Evolutionary conservation across 2,113 vertebrate genomes (phyloP).

Genomic region (Ornithorhynchus anatinus): DNA sequence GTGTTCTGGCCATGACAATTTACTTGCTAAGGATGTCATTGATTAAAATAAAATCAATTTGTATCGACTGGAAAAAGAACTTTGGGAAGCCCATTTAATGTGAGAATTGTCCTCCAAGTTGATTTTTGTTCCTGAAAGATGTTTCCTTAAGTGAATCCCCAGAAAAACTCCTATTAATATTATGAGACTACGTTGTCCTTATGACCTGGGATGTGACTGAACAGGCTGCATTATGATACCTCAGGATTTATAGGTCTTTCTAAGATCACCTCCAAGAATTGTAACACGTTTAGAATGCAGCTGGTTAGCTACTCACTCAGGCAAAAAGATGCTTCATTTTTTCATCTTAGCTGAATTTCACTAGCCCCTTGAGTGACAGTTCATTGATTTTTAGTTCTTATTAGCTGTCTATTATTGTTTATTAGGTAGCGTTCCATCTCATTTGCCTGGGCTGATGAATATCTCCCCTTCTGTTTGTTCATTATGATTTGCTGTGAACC

Average conservation of each 20-base stretch:
- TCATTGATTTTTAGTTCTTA: slow-evolving; percentile 45
- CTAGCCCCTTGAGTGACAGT: slow-evolving; percentile 1
- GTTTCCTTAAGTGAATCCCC: neutral
- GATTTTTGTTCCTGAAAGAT: neutral
- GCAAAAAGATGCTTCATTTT: neutral
- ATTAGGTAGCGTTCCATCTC: slow-evolving; percentile 37
- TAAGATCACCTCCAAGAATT: slow-evolving; percentile 14
- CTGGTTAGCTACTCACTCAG: neutral
- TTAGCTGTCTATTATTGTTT: slow-evolving; percentile 51
- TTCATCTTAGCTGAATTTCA: slow-evolving; percentile 4
- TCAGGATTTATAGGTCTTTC: slow-evolving; percentile 4
- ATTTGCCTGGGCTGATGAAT: slow-evolving; percentile 16
- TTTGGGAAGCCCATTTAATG: neutral
- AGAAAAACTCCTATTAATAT: neutral
- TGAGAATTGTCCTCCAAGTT: neutral
- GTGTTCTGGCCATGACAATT: too few species aligned
- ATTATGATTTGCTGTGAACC: slow-evolving; percentile 16
- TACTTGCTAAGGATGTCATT: too few species aligned
- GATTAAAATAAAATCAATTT: too few species aligned
- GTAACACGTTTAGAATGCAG: slow-evolving; percentile 28
- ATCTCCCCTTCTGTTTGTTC: neutral
- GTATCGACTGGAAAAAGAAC: too few species aligned
- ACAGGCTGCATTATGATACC: neutral
- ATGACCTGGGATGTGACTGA: slow-evolving; percentile 5
- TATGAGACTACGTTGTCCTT: neutral